Base-by-base conservation (phyloP, 2,888 invertebrate species). In the Acanthosepion esculentum region DNA sequence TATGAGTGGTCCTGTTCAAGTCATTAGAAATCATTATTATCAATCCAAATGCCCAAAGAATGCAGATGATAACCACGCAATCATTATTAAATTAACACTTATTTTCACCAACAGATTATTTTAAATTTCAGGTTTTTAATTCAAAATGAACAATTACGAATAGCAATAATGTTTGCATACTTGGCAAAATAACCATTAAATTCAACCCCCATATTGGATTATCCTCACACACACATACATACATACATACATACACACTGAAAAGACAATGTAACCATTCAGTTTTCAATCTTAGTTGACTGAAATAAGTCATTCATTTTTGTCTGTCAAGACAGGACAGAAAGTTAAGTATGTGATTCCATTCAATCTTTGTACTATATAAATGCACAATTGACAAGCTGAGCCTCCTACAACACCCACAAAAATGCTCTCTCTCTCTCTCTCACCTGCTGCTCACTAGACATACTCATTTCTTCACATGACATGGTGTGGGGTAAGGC, bases 301-400 rank as follows among this genome's bases (percentile, higher is more conserved):
- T 78, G 78, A 78, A 78, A 78, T 78, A 78, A 78, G 15, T 78
- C 78, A 78, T 78, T 78, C 78, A 78, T 78, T 78, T 29, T 78
- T 78, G n/a, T 78, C 78, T n/a, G 78, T 15, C 78, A 78, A 78
- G 78, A 78, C n/a, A 78, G 78, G n/a, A 78, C 78, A 78, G 78
- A 78, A 78, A 78, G n/a, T 78, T n/a, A 78, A 78, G 33, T 78
- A 78, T 78, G n/a, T 33, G n/a, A 78, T 78, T 29, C 78, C 78
- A n/a, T 78, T 78, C n/a, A 78, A 29, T 78, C 78, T 78, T 78
- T 78, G 78, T 78, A 78, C n/a, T n/a, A 78, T 78, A 15, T 78
- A n/a, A 78, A 78, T 78, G n/a, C 78, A 33, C 78, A 33, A 78
- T 78, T 78, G 78, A 78, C 78, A 78, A n/a, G 78, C 78, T 78